phyloP scores from a whole-genome alignment of 2,797 vertebrate genomes.

The Lepidocolaptes lacrymiger region DNA sequence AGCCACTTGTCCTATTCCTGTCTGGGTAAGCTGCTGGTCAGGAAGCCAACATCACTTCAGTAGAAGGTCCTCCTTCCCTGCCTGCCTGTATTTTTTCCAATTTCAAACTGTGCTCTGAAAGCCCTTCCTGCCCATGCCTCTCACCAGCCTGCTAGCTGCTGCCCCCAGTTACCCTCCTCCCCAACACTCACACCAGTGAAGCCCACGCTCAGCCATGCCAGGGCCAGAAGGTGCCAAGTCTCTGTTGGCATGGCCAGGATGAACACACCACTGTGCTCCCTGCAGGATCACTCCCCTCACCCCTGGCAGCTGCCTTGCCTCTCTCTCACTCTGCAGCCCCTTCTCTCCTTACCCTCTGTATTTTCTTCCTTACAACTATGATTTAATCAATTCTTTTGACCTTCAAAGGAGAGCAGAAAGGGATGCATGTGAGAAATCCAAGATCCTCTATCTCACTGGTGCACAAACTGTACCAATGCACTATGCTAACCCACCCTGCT shows the following conservation, averaged over 20 bases:
- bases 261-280: accelerated
- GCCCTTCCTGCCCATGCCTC: background rate
- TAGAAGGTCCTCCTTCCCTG: background rate
- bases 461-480: background rate
- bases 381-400: background rate
- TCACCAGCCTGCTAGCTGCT: background rate
- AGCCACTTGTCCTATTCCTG: background rate
- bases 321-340: background rate
- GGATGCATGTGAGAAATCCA: background rate
- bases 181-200: accelerated
- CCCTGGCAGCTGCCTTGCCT: background rate
- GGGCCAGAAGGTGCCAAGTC: background rate
- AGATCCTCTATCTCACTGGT: background rate
- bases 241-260: accelerated
- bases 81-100: background rate
- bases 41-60: background rate
- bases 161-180: background rate
- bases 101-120: accelerated
- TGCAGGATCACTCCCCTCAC: background rate
- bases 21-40: background rate
- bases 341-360: background rate
- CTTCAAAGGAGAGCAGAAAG: background rate
- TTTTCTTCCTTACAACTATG: background rate
- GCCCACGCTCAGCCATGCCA: background rate
- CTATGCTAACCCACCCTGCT: background rate